phyloP scores from a whole-genome alignment of 2,113 vertebrate genomes.

The Pogonocichla stellata region DNA sequence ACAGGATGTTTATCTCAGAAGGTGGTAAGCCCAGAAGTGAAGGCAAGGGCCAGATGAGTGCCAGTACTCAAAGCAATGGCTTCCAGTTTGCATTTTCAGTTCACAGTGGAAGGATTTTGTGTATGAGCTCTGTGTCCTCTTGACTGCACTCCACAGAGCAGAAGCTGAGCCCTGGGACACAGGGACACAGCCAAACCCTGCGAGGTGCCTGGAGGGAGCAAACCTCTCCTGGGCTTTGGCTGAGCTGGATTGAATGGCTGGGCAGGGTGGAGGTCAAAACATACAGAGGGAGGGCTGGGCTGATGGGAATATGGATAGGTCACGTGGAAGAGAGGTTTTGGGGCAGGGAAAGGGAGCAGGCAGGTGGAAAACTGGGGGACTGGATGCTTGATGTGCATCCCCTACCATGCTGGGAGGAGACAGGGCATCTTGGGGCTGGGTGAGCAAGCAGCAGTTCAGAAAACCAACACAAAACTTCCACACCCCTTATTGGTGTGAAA shows the following conservation, averaged over 20 bases:
- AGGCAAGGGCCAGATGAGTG: no score
- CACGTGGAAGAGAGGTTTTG: neutral
- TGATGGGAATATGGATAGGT: no score
- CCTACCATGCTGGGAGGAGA: accelerated
- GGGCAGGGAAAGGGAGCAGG: neutral
- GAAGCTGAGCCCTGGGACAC: neutral
- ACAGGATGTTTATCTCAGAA: accelerated
- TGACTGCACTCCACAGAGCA: neutral
- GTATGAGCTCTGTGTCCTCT: neutral
- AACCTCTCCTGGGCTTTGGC: neutral
- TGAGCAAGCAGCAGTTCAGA: neutral
- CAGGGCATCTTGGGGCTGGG: neutral
- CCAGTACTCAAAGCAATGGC: neutral
- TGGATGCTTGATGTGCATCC: neutral
- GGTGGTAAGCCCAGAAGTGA: neutral
- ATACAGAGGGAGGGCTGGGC: neutral
- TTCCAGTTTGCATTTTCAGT: neutral
- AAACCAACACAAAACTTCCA: neutral
- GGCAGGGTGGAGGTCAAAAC: neutral
- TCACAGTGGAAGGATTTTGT: neutral
- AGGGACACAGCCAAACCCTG: accelerated
- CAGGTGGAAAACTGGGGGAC: accelerated
- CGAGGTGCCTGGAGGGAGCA: neutral
- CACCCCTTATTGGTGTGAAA: neutral
- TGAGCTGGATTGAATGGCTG: neutral